phyloP scores from a whole-genome alignment of 2,113 vertebrate genomes.

The Anhinga anhinga region DNA sequence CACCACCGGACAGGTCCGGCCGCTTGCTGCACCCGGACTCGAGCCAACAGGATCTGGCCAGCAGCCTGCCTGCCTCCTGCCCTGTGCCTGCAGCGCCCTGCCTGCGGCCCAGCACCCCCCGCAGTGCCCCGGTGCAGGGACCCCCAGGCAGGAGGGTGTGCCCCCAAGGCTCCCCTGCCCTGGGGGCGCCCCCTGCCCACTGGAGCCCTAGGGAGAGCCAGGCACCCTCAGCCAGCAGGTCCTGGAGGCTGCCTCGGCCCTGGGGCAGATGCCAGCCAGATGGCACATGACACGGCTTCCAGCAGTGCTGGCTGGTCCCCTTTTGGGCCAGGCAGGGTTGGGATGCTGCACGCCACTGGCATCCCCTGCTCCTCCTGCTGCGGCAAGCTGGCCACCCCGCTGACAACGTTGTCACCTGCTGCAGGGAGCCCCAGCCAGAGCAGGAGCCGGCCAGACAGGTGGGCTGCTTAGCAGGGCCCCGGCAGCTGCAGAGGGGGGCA shows the following conservation, averaged over 20 bases:
- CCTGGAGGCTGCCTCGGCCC: background rate
- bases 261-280: background rate
- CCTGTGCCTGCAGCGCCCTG: background rate
- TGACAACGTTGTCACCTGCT: background rate
- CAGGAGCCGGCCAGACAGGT: background rate
- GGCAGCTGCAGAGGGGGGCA: background rate
- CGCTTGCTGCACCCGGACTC: background rate
- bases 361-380: background rate
- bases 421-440: fast-evolving
- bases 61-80: background rate
- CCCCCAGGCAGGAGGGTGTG: background rate
- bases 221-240: background rate
- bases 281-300: background rate
- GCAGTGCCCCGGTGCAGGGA: fast-evolving
- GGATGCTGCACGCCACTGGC: fast-evolving
- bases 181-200: fast-evolving
- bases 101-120: fast-evolving
- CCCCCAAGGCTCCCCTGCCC: background rate
- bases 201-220: background rate
- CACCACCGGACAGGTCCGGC: conserved; percentile 15
- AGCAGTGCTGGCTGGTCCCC: background rate
- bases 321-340: background rate
- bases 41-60: background rate
- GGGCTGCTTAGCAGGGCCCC: background rate
- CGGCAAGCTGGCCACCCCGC: fast-evolving